Conservation (phyloP, 2,113 vertebrate species). For the Charina bottae region DNA sequence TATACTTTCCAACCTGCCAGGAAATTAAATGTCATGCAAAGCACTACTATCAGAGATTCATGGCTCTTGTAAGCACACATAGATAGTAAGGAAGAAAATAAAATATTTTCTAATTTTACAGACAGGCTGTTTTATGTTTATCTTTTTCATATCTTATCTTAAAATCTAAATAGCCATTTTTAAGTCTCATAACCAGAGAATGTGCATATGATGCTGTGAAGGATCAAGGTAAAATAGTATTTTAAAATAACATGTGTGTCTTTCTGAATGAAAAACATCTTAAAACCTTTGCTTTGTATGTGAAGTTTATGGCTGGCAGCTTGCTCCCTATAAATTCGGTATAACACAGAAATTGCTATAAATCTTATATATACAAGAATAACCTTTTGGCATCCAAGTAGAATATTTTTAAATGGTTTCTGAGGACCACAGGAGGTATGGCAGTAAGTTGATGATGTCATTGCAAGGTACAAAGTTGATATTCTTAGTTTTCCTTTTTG, state of each 20-base stretch:
- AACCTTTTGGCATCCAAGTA: neutral
- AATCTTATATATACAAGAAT: neutral
- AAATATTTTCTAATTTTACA: neutral
- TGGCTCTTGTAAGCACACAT: neutral
- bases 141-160: neutral
- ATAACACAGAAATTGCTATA: neutral
- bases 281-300: neutral
- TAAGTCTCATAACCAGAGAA: neutral
- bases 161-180: neutral
- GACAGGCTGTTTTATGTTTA: neutral
- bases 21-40: constrained; percentile 30
- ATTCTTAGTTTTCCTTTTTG: neutral
- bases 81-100: neutral
- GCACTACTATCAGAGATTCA: constrained; percentile 2
- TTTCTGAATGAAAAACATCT: neutral
- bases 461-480: neutral
- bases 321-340: neutral
- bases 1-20: constrained; percentile 2
- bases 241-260: neutral
- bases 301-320: neutral
- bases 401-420: neutral
- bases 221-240: neutral
- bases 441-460: neutral
- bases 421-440: neutral
- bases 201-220: neutral